Conservation (phyloP, 2,888 invertebrate species). For the Argynnis bischoffii region DNA sequence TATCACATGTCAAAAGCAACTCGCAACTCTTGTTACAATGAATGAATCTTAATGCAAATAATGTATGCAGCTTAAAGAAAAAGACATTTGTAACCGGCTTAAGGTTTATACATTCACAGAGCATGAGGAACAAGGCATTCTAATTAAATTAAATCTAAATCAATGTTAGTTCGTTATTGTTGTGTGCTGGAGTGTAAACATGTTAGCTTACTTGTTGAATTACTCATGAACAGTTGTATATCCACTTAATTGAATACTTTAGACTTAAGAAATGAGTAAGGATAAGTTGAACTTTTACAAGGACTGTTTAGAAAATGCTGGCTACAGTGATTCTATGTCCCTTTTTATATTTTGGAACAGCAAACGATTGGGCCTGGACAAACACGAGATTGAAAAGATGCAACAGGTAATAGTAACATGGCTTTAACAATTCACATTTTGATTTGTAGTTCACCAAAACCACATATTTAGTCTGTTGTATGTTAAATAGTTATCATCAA, state of each 20-base stretch:
- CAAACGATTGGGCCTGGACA: not conserved
- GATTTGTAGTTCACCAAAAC: too few species aligned
- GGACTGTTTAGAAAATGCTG: slow-evolving; percentile 6
- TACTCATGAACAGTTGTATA: not conserved
- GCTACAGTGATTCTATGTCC: slow-evolving; percentile 15
- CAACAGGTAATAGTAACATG: slow-evolving; percentile 10
- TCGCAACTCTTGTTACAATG: not conserved
- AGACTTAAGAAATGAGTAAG: not conserved
- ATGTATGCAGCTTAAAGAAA: not conserved
- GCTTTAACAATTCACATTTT: too few species aligned
- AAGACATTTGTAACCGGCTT: slow-evolving; percentile 21
- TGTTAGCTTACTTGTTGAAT: not conserved
- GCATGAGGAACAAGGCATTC: not conserved
- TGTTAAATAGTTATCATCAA: too few species aligned
- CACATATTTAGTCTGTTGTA: too few species aligned
- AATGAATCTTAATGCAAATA: slow-evolving; percentile 2
- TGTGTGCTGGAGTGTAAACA: slow-evolving; percentile 2
- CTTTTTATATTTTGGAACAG: slow-evolving; percentile 21
- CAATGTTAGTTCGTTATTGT: slow-evolving; percentile 3
- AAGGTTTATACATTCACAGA: slow-evolving; percentile 6
- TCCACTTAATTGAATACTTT: not conserved
- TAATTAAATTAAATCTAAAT: slow-evolving; percentile 24
- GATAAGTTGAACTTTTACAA: slow-evolving; percentile 3
- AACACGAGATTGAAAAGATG: slow-evolving; percentile 18
- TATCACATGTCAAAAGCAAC: not conserved